Conservation (phyloP, 1,140 invertebrate genomes). For the Dendroctonus valens region DNA sequence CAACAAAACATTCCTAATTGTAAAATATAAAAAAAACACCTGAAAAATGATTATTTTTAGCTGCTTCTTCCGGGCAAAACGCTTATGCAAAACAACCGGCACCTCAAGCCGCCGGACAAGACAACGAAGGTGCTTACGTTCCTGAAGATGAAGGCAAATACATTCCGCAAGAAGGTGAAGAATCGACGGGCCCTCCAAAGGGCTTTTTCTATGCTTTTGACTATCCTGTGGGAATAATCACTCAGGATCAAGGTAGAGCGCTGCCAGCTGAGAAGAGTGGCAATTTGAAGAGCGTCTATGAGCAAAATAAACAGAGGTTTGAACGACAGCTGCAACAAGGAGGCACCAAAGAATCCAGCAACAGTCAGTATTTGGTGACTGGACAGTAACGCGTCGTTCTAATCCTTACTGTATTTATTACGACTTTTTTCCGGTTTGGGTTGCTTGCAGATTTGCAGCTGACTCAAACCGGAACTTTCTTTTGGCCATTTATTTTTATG, state of each 20-base stretch:
- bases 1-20: too few relatives aligned
- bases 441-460: too few relatives aligned
- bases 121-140: constrained; percentile 7
- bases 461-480: too few relatives aligned
- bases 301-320: constrained; percentile 49
- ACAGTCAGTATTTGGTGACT: too few relatives aligned
- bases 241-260: constrained; percentile 51
- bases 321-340: constrained; percentile 40
- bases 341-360: background rate
- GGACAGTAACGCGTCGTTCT: too few relatives aligned
- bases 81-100: background rate
- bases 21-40: too few relatives aligned
- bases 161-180: constrained; percentile 44
- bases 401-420: too few relatives aligned
- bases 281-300: constrained; percentile 42
- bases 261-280: constrained; percentile 33
- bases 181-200: constrained; percentile 58
- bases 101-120: constrained; percentile 1
- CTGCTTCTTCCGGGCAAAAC: constrained; percentile 14
- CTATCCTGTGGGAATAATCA: constrained; percentile 62
- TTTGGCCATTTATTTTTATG: too few relatives aligned
- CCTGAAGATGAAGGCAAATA: constrained; percentile 31
- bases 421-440: too few relatives aligned
- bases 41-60: constrained; percentile 4
- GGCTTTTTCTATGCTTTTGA: constrained; percentile 67